phyloP scores from a whole-genome alignment of 2,797 vertebrate species.

The Sternotherus odoratus region DNA sequence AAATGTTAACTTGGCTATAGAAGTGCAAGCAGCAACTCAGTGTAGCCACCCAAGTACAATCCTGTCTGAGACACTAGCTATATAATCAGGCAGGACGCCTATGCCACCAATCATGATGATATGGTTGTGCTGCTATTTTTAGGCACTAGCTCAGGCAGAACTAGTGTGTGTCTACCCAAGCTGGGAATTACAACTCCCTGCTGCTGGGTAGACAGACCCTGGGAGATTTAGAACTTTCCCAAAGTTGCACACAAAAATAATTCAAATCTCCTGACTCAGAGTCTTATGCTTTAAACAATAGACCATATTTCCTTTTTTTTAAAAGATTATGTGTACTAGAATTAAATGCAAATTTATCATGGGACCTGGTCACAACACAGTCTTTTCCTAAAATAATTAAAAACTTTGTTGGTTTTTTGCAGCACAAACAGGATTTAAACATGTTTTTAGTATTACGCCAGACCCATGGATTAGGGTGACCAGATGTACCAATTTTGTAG shows the following conservation, averaged over 20 bases:
- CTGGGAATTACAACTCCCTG: too few species aligned
- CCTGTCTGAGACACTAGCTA: too few species aligned
- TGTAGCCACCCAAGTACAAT: too few species aligned
- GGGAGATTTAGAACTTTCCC: too few species aligned
- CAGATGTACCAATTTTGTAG: too few species aligned
- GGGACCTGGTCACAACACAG: background rate
- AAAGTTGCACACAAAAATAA: background rate
- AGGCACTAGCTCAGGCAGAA: too few species aligned
- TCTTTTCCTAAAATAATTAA: background rate
- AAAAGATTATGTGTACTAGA: background rate
- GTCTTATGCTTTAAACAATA: constrained; percentile 47
- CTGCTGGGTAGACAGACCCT: too few species aligned
- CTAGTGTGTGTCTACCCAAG: too few species aligned
- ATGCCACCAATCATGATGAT: too few species aligned
- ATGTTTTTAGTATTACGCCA: background rate
- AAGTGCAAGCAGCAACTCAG: background rate
- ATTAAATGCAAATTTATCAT: background rate
- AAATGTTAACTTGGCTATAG: background rate
- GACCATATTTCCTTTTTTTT: constrained; percentile 34
- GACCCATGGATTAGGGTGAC: background rate
- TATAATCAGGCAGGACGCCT: too few species aligned
- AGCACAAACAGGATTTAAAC: background rate
- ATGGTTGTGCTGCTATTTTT: too few species aligned
- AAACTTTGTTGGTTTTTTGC: background rate
- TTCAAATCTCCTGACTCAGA: constrained; percentile 61